Conservation (phyloP, 2,113 vertebrate species). For the Entelurus aequoreus region DNA sequence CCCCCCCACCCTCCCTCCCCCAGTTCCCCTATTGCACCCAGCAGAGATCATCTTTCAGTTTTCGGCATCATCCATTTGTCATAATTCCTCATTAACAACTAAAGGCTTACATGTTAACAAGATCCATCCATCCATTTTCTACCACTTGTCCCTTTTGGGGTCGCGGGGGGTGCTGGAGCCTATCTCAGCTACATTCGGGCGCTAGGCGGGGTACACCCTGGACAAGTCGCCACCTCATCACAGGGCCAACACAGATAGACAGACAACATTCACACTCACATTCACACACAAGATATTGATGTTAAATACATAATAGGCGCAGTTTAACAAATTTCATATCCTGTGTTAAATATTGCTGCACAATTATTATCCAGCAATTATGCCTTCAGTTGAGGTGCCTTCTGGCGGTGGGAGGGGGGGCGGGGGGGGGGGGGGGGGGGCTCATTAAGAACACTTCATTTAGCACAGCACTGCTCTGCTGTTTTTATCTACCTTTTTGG, state of each 20-base stretch:
- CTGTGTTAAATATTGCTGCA: slow-evolving; percentile 15
- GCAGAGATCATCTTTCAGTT: slow-evolving; percentile 21
- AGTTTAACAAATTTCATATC: slow-evolving; percentile 8
- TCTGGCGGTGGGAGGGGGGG: slow-evolving; percentile 20
- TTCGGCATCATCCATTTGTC: slow-evolving; percentile 34
- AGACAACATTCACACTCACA: too few relatives aligned
- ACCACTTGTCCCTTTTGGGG: too few relatives aligned
- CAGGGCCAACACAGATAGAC: too few relatives aligned
- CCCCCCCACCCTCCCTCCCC: neutral
- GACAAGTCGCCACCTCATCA: too few relatives aligned
- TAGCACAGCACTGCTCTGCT: neutral
- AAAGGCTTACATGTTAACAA: slow-evolving; percentile 18
- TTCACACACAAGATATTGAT: slow-evolving; percentile 12
- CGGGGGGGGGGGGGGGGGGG: slow-evolving; percentile 27
- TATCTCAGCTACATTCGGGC: too few relatives aligned
- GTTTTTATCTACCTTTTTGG: neutral
- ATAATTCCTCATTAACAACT: slow-evolving; percentile 29
- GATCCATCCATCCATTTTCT: too few relatives aligned
- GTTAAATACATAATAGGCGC: slow-evolving; percentile 1
- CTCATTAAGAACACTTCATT: slow-evolving; percentile 40
- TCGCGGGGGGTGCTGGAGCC: too few relatives aligned
- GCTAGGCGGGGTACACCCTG: too few relatives aligned
- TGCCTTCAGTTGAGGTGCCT: slow-evolving; percentile 10
- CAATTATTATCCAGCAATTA: slow-evolving; percentile 28
- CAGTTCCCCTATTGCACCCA: neutral